Evolutionary conservation across 1,140 invertebrate species (phyloP), one percentile per base, ranked within the genome.

Genomic region (Pemphigus obesinymphae): DNA sequence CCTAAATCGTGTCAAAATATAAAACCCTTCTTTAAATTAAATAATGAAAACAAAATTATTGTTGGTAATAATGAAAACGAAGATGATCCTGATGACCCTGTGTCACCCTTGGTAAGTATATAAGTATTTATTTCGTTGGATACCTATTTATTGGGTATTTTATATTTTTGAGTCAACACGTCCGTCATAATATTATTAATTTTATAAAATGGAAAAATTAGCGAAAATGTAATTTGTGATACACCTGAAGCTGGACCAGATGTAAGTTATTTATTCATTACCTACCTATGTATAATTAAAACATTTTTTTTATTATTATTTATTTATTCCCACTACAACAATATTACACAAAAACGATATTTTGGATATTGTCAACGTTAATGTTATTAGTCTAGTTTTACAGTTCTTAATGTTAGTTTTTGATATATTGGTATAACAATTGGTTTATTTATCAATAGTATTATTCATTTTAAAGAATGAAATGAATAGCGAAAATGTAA

Each of bases 251-350:
- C 8, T 68, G 34, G n/a, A 68, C 34, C 63, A 37, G 63, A 68
- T 68, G 63, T 68, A 68, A 68, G 63, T 68, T 68, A 68, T n/a
- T n/a, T n/a, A n/a, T n/a, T 68, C 63, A 34, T 68, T 61, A 17
- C 13, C 34, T 6, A 66, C 31, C 20, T 66, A 68, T 23, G 6
- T 23, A 68, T 68, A 13, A 68, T 68, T 68, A 26, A 0, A 8
- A 3, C 26, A 55, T 23, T 55, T 29, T 63, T 63, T 61, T 61
- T n/a, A n/a, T n/a, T n/a, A n/a, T n/a, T n/a, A 26, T 61, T 61
- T 61, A 2, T 3, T n/a, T n/a, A n/a, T n/a, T n/a, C n/a, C n/a
- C n/a, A n/a, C n/a, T n/a, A n/a, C n/a, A n/a, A n/a, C n/a, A n/a
- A n/a, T n/a, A n/a, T n/a, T n/a, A n/a, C n/a, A n/a, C n/a, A n/a